Base-by-base conservation (phyloP, 2,113 vertebrate species). In the Forbesichthys agassizii region DNA sequence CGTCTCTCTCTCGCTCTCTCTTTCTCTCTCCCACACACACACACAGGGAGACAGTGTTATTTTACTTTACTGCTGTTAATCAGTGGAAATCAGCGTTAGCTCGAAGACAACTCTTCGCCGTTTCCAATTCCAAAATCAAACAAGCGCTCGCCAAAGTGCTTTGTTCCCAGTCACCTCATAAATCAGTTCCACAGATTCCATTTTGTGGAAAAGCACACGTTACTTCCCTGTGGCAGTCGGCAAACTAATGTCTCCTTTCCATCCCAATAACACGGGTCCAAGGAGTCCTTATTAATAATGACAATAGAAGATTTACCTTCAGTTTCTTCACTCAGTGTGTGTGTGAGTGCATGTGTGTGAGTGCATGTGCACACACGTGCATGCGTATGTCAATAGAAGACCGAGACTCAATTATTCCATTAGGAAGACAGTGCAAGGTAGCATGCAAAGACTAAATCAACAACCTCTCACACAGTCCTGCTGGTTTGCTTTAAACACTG, bases 91-190 rank as follows among this genome's bases (percentile, higher is more conserved):
- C 83, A 56, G 75, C 64, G 27, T 55, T 58, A 71, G 69, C 78
- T 67, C 36, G n/a, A 61, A 62, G 12, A 47, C 74, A 70, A 61
- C 33, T 73, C 67, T 11, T 78, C 69, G 70, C 77, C 51, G 55
- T 88, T 92, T 91, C 80, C 89, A 91, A 91, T 92, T 91, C 88
- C 85, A 69, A 88, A 89, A 91, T 93, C 90, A 92, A 93, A 93
- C 90, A 92, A 84, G 69, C 70, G 8, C 76, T 91, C 90, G 89
- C 91, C 89, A 89, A 85, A 80, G 78, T 55, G 75, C 62, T 42
- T 69, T 73, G 57, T 80, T 69, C 62, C 27, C 74, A 64, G 78
- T 71, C 68, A 65, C 73, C 78, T 80, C 76, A 75, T 81, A 84
- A 86, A 91, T 86, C 70, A 77, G 73, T 79, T 81, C 74, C 71